Percentiles rank a stretch among this genome's conserved stretches.
Conservation (phyloP, 2,113 vertebrate genomes). For the Pholis gunnellus region DNA sequence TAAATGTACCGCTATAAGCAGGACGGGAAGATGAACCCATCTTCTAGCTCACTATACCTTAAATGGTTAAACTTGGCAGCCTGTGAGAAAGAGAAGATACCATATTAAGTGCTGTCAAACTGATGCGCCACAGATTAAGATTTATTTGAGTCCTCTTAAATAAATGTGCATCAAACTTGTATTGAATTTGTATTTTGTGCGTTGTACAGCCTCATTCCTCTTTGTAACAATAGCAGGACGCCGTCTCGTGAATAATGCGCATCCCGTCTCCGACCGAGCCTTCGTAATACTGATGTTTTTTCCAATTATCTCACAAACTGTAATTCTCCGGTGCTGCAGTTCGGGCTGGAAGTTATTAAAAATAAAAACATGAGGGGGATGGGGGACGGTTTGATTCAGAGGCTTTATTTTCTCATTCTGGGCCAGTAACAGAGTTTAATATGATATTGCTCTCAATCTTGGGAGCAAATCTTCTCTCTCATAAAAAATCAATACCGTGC, state of each 20-base stretch:
- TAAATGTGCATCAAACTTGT: background rate
- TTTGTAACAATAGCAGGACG: constrained; percentile 42
- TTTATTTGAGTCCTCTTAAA: background rate
- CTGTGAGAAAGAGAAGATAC: background rate
- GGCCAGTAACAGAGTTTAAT: constrained; percentile 63
- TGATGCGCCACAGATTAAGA: background rate
- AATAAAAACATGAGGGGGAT: constrained; percentile 3
- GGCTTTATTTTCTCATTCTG: constrained; percentile 67
- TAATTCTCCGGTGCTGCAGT: constrained; percentile 67
- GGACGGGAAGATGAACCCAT: background rate
- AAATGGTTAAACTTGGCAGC: background rate
- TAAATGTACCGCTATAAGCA: background rate
- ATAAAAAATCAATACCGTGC: constrained; percentile 67
- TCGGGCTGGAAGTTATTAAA: constrained; percentile 71
- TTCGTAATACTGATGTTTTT: constrained; percentile 63
- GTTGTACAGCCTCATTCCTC: constrained; percentile 47
- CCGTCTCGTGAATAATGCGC: constrained; percentile 54
- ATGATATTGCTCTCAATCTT: constrained; percentile 67
- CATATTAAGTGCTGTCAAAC: background rate
- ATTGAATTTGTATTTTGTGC: constrained; percentile 41
- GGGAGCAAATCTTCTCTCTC: constrained; percentile 63
- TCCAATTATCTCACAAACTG: constrained; percentile 74
- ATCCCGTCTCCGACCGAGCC: constrained; percentile 36
- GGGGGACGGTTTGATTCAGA: constrained; percentile 33
- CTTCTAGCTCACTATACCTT: background rate